Evolutionary conservation across 1,140 invertebrate species (phyloP).

Genomic region (Lepidotrigona ventralis): DNA sequence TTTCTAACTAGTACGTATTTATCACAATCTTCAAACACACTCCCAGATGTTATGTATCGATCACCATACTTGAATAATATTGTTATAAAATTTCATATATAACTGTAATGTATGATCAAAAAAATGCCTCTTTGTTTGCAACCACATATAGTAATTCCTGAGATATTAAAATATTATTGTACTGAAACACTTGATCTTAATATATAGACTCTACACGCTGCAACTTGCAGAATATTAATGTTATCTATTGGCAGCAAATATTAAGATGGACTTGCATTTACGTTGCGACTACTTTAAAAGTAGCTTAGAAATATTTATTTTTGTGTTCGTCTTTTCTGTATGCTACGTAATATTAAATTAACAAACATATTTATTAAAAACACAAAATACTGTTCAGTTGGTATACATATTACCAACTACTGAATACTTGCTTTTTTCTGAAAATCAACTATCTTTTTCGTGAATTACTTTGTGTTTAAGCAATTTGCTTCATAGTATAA

Average conservation of each 20-base stretch:
- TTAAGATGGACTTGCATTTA: slow-evolving; percentile 10
- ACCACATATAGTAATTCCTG: slow-evolving; percentile 48
- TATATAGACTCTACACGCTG: slow-evolving; percentile 22
- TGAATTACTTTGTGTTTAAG: slow-evolving; percentile 22
- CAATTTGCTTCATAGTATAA: slow-evolving; percentile 25
- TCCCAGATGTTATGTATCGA: slow-evolving; percentile 5
- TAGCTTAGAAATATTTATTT: background rate
- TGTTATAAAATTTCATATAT: slow-evolving; percentile 25
- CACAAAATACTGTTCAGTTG: slow-evolving; percentile 15
- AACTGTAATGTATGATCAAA: slow-evolving; percentile 18
- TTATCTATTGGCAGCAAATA: slow-evolving; percentile 34
- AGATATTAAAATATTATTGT: slow-evolving; percentile 61
- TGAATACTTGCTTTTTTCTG: slow-evolving; percentile 7
- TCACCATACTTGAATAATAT: slow-evolving; percentile 17
- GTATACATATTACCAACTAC: slow-evolving; percentile 7
- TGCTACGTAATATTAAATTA: background rate
- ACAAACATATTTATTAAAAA: slow-evolving; percentile 11
- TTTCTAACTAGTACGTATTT: slow-evolving; percentile 40
- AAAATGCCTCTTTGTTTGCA: slow-evolving; percentile 32
- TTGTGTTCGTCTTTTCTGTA: background rate
- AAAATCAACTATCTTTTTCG: background rate
- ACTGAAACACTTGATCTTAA: slow-evolving; percentile 48
- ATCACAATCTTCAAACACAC: slow-evolving; percentile 36
- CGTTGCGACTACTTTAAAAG: background rate
- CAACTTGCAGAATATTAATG: slow-evolving; percentile 36